These are phyloP conservation scores for Cantharis nigra DNA, from an alignment of 2,888 invertebrate genomes.

Conservation along the genomic window DNA sequence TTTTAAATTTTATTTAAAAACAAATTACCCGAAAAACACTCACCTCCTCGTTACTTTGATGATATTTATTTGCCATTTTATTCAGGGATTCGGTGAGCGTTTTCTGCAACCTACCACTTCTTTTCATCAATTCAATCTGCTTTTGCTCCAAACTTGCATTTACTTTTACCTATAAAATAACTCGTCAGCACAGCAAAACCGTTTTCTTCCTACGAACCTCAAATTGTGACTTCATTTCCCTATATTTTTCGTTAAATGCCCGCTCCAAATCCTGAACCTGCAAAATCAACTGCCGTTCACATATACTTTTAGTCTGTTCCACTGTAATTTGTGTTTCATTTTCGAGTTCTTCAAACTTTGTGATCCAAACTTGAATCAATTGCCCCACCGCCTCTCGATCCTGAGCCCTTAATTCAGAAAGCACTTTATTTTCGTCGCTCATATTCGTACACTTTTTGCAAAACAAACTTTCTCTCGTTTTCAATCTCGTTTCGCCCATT, in stretches of 20 bases:
- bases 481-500: conserved; percentile 3
- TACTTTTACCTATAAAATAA: background rate
- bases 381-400: conserved; percentile 34
- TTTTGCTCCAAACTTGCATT: background rate
- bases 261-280: background rate
- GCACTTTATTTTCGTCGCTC: conserved; percentile 10
- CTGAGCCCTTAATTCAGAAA: conserved; percentile 26
- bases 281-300: background rate
- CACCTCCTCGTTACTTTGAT: conserved; percentile 3
- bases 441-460: conserved; percentile 8
- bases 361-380: conserved; percentile 34
- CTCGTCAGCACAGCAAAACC: background rate
- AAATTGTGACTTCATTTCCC: background rate
- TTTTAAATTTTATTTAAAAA: background rate
- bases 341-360: conserved; percentile 34
- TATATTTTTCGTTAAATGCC: background rate
- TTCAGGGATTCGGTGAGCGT: background rate
- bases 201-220: background rate
- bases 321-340: conserved; percentile 19
- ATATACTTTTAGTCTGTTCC: background rate
- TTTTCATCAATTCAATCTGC: background rate
- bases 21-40: background rate
- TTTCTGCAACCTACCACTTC: background rate
- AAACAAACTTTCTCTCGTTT: conserved; percentile 5
- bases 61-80: background rate